phyloP scores from a whole-genome alignment of 23 tunicate species.

The Clavelina lepadiformis region DNA sequence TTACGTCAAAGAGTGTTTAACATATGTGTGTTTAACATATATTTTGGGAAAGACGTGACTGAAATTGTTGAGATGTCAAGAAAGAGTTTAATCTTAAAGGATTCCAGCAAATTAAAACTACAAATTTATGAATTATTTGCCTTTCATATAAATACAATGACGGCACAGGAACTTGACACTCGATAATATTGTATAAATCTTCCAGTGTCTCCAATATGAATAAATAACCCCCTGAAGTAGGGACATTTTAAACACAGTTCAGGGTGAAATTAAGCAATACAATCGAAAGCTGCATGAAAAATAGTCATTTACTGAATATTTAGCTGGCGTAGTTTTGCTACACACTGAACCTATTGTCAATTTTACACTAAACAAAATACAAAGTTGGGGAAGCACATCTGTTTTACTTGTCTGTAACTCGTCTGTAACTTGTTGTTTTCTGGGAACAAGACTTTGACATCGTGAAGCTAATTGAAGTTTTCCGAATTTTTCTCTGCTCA shows the following conservation, averaged over 20 bases:
- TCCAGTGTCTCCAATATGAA: conserved; percentile 26
- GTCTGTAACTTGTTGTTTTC: no score
- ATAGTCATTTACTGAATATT: no score
- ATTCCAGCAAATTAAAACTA: no score
- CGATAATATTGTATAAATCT: conserved; percentile 27
- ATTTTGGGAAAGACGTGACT: conserved; percentile 51
- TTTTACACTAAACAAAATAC: no score
- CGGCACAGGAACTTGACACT: neutral
- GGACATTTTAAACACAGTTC: neutral
- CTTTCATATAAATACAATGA: no score
- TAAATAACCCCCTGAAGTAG: conserved; percentile 30
- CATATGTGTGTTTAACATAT: conserved; percentile 24
- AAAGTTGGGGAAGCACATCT: no score
- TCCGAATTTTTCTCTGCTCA: conserved; percentile 9
- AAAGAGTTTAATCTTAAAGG: no score
- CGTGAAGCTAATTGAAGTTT: neutral
- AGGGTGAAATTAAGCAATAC: neutral
- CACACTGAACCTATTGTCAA: no score
- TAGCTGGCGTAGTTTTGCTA: no score
- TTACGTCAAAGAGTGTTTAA: conserved; percentile 46
- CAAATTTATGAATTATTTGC: no score
- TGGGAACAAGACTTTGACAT: conserved; percentile 38
- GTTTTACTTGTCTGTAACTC: conserved; percentile 22
- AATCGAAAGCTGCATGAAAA: neutral
- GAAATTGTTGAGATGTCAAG: conserved; percentile 1